A percentile compares a stretch with the other conserved stretches of the same genome.
Conservation (phyloP, 2,797 vertebrate genomes). For the Uromys caudimaculatus region DNA sequence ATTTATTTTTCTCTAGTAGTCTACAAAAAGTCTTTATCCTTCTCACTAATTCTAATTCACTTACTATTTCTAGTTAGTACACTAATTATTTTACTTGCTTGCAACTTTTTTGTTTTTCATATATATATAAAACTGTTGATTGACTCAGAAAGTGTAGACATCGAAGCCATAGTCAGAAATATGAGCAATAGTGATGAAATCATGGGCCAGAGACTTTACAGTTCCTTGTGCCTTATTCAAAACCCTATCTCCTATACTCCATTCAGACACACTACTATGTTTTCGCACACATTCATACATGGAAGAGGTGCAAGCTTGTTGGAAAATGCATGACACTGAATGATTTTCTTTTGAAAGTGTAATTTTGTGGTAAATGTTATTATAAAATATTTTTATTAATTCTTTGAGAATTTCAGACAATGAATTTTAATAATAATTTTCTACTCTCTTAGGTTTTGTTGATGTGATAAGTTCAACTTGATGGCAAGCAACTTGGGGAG, state of each 20-base stretch:
- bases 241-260: neutral
- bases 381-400: neutral
- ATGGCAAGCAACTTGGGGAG: neutral
- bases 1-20: neutral
- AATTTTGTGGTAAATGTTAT: neutral
- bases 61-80: neutral
- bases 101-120: neutral
- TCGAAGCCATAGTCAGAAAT: neutral
- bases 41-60: neutral
- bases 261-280: neutral
- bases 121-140: neutral
- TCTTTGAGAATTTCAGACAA: neutral
- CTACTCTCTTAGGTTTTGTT: neutral
- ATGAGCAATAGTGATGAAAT: neutral
- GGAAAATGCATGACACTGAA: neutral
- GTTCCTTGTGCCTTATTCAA: no score
- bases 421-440: neutral
- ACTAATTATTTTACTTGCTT: neutral
- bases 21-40: no score
- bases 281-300: neutral
- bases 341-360: neutral
- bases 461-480: neutral
- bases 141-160: neutral
- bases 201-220: neutral
- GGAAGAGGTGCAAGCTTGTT: neutral